Evolutionary conservation across 2,888 invertebrate species (phyloP).

Genomic region (Trypoxylon attenuatum): DNA sequence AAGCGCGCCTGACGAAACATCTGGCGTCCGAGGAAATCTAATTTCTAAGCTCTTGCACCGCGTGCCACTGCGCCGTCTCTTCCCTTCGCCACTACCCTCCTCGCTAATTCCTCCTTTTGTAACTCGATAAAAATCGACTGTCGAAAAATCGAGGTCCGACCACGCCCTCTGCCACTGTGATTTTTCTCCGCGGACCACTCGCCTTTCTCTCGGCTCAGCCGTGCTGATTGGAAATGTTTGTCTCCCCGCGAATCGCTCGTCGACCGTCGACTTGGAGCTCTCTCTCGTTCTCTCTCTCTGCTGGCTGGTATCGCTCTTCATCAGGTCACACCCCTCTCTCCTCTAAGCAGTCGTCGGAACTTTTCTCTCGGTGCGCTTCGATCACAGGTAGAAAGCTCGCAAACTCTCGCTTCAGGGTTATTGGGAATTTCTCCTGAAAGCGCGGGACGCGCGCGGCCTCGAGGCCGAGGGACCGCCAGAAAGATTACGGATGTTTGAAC

Average conservation of each 20-base stretch:
- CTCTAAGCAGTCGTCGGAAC: neutral
- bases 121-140: slow-evolving; percentile 65
- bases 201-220: slow-evolving; percentile 9
- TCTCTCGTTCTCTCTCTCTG: slow-evolving; percentile 4
- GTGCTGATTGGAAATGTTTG: slow-evolving; percentile 55
- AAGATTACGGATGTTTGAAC: slow-evolving; percentile 52
- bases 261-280: slow-evolving; percentile 14
- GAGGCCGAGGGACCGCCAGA: slow-evolving; percentile 11
- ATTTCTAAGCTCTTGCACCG: slow-evolving; percentile 61
- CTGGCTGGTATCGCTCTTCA: no score
- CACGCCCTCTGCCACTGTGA: slow-evolving; percentile 7
- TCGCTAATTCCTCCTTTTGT: slow-evolving; percentile 62
- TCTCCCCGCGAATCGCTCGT: slow-evolving; percentile 31
- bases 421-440: slow-evolving; percentile 57
- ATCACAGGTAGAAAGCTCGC: slow-evolving; percentile 24
- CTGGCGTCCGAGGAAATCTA: slow-evolving; percentile 68
- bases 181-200: slow-evolving; percentile 8
- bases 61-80: slow-evolving; percentile 26
- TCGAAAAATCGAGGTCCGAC: slow-evolving; percentile 35
- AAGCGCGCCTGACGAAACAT: slow-evolving; percentile 58
- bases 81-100: no score
- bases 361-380: slow-evolving; percentile 17
- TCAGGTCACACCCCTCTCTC: no score
- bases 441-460: neutral
- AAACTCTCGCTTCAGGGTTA: slow-evolving; percentile 50